Evolutionary conservation across 2,888 invertebrate species (phyloP), one percentile per base, ranked within the genome.

Genomic region (Acholoe squamosa): DNA sequence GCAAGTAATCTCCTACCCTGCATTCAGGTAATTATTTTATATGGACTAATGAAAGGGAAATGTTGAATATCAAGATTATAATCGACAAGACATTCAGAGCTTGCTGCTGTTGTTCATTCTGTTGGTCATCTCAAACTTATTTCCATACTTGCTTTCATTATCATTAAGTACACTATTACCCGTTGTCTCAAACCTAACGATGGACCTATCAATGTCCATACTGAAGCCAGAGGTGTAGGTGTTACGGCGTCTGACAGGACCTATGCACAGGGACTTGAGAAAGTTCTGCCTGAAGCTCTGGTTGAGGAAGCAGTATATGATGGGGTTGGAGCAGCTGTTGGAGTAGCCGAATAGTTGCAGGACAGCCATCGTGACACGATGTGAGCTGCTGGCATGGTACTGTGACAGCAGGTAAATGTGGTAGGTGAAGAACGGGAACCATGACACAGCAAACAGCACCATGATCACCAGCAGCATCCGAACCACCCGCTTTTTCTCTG

Each of bases 281-380:
- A 94, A 93, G 90, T 94, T 93, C 86, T 92, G 91, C 91, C 94
- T 94, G 91, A 95, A 95, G 77, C 91, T 93, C 34, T 93, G 93
- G 92, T 94, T 94, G n/a, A 94, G 89, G 92, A 94, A 94, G 33
- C 94, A 94, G 92, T 94, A 95, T 52, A 94, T 92, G 25, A 94
- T 92, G 0, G 95, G 95, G 91, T 95, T 95, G 19, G 93, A 92
- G 90, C 94, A 93, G 89, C 93, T 93, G 91, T 94, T 94, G 90
- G 93, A 93, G 92, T 94, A 94, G 31, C 94, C 94, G 33, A 94
- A 91, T 52, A 94, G 91, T 91, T 94, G 94, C 28, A 94, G 84
- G 28, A 94, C 92, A 19, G 94, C 94, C 91, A 93, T 92, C 28
- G 92, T 91, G 19, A 93, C 91, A 22, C 94, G 91, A 89, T 91